Percentiles rank a stretch among this genome's conserved stretches.
phyloP scores from a whole-genome alignment of 2,888 invertebrate species.

The Aphelenchoides bicaudatus region DNA sequence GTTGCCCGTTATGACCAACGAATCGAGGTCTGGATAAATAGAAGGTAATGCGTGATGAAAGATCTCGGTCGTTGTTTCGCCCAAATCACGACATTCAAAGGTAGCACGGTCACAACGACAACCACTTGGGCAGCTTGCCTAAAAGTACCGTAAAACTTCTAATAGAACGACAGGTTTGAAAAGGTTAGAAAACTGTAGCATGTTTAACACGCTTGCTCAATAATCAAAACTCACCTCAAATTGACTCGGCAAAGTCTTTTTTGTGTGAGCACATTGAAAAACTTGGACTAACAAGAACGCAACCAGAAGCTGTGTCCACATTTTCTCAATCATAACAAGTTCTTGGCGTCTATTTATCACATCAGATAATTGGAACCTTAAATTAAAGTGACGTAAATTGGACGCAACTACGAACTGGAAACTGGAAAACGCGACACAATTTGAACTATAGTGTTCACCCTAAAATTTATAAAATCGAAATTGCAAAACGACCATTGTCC shows the following conservation, averaged over 20 bases:
- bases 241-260: slow-evolving; percentile 4
- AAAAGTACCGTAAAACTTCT: slow-evolving; percentile 2
- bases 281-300: not conserved
- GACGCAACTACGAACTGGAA: too few species aligned
- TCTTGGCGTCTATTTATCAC: too few species aligned
- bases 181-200: too few species aligned
- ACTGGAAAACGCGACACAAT: too few species aligned
- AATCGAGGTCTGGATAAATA: slow-evolving; percentile 29
- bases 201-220: too few species aligned
- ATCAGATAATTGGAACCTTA: too few species aligned
- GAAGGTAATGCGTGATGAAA: slow-evolving; percentile 25
- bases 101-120: slow-evolving; percentile 26
- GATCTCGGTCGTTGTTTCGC: slow-evolving; percentile 21
- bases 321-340: too few species aligned
- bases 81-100: slow-evolving; percentile 25
- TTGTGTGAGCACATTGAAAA: not conserved
- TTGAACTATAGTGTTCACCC: too few species aligned
- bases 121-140: slow-evolving; percentile 30
- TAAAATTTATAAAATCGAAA: too few species aligned
- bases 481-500: too few species aligned
- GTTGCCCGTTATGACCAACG: slow-evolving; percentile 31
- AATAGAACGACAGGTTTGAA: slow-evolving; percentile 1
- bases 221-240: slow-evolving; percentile 5
- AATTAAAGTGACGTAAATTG: too few species aligned
- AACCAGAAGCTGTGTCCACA: not conserved